A percentile compares a stretch with the other conserved stretches of the same genome.
Conservation (phyloP, 1,140 invertebrate species). For the Pseudomyrmex dendroicus region DNA sequence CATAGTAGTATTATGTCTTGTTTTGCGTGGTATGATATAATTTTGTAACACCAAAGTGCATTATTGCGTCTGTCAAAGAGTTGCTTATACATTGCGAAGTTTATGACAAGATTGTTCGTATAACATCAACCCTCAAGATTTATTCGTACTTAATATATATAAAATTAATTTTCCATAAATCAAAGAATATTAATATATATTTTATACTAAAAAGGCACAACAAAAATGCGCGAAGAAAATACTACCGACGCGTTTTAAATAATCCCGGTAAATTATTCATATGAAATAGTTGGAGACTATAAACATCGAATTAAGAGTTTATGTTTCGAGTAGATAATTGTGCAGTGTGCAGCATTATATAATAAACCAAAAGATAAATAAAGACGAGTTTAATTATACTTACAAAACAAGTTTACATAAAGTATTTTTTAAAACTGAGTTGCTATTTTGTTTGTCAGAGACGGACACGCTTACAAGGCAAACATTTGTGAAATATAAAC, state of each 20-base stretch:
- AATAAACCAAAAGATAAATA: slow-evolving; percentile 25
- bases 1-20: background rate
- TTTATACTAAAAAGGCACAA: background rate
- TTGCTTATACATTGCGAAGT: slow-evolving; percentile 12
- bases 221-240: too few species aligned
- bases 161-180: slow-evolving; percentile 51
- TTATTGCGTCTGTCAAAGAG: slow-evolving; percentile 42
- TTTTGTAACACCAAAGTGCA: background rate
- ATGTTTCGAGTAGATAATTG: slow-evolving; percentile 14
- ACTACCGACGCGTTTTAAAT: background rate
- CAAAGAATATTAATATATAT: slow-evolving; percentile 36
- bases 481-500: slow-evolving; percentile 4
- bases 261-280: background rate
- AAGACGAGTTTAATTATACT: slow-evolving; percentile 40
- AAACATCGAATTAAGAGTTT: slow-evolving; percentile 35
- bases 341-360: background rate
- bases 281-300: background rate
- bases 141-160: slow-evolving; percentile 35
- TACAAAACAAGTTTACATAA: slow-evolving; percentile 17
- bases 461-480: background rate
- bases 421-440: slow-evolving; percentile 40
- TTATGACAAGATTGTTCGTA: slow-evolving; percentile 14
- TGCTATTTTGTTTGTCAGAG: background rate
- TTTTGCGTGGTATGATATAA: background rate
- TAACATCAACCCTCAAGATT: slow-evolving; percentile 42